These are phyloP conservation scores for Galleria mellonella DNA, from an alignment of 1,140 invertebrate species.

Conservation along the genomic window DNA sequence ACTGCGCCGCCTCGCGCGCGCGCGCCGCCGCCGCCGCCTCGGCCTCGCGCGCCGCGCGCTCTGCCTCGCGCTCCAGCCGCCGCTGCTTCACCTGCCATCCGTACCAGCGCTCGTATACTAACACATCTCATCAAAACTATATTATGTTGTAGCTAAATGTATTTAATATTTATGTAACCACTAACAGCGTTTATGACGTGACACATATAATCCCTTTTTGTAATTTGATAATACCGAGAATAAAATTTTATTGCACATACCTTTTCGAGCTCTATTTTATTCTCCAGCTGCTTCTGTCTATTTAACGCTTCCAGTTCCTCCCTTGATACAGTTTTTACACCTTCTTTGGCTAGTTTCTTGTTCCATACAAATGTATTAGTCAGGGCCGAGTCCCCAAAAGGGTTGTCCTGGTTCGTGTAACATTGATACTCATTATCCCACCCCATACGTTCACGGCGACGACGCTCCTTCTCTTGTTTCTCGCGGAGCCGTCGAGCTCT, in stretches of 20 bases:
- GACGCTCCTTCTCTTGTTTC: conserved; percentile 94
- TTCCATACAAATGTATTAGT: conserved; percentile 93
- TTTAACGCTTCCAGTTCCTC: conserved; percentile 92
- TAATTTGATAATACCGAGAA: too few species aligned
- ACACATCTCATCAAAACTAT: too few species aligned
- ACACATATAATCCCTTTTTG: too few species aligned
- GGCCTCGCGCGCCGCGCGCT: conserved; percentile 91
- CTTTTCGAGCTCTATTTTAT: conserved; percentile 91
- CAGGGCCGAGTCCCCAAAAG: conserved; percentile 97
- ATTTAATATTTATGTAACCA: too few species aligned
- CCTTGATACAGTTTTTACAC: conserved; percentile 83
- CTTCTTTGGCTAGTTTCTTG: conserved; percentile 97
- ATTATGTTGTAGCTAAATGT: too few species aligned
- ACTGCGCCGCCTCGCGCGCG: conserved; percentile 95
- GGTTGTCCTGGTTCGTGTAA: conserved; percentile 98
- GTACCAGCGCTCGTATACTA: background rate
- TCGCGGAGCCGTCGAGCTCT: conserved; percentile 89
- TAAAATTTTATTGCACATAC: conserved; percentile 39
- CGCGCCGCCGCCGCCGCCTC: conserved; percentile 92
- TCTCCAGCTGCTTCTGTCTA: conserved; percentile 92
- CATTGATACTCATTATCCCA: conserved; percentile 97
- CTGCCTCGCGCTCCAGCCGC: conserved; percentile 90
- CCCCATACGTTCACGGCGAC: conserved; percentile 92
- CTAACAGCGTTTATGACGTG: too few species aligned
- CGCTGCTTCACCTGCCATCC: conserved; percentile 87